Evolutionary conservation across 2,113 vertebrate genomes (phyloP), one percentile per base, ranked within the genome.

Genomic region (Nettapus auritus): DNA sequence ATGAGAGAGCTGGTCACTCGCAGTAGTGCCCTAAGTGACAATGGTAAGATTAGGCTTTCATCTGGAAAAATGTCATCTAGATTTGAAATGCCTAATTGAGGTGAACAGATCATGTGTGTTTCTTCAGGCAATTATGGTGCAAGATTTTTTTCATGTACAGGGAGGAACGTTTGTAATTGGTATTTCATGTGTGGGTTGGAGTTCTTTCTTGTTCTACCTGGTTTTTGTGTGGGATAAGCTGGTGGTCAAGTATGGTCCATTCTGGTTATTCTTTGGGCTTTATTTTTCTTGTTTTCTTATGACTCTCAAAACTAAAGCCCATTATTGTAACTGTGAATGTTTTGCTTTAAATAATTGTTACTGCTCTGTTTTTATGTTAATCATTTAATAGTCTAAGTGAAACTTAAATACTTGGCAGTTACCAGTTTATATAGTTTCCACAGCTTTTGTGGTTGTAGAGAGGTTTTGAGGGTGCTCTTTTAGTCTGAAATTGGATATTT

Each of bases 401-500:
- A 86, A 93, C 78, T 88, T 76, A 48, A 64, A 59, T 88, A 57
- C 84, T 18, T 73, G 69, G 82, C 66, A 82, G 48, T 69, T 96
- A 87, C 69, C 86, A 40, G 69, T 97, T 96, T 96, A n/a, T 48
- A 62, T 25, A 73, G 48, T 94, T 91, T 96, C 40, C 68, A 67
- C 29, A 88, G 50, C 52, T 96, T 96, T 96, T 93, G 88, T 95
- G 86, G 75, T 89, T 48, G 29, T 60, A 89, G 63, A 85, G 74
- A 77, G 79, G 36, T 84, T 94, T 81, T 88, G 59, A 90, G 88
- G 71, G 22, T 90, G 86, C 31, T 75, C 60, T 94, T 70, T 91
- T 73, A 82, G 33, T 93, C 88, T 97, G 90, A 95, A 91, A 96
- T 14, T 63, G 73, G 94, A 70, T 93, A 83, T 96, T 97, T 95